These are phyloP conservation scores for Hapalemur alaotrensis DNA, from an alignment of 2,797 vertebrate genomes.

Conservation along the genomic window DNA sequence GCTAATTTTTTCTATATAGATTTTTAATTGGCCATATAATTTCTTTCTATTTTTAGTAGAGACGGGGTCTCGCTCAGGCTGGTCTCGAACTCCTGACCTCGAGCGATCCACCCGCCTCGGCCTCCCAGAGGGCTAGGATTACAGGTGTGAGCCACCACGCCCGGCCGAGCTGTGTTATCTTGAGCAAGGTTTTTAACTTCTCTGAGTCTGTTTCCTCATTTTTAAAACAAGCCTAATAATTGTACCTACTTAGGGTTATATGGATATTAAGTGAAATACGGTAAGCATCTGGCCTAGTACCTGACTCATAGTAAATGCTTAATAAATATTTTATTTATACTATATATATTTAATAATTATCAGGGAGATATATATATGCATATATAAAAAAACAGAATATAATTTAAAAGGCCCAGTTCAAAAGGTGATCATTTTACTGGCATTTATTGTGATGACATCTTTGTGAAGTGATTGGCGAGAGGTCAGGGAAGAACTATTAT, in stretches of 20 bases:
- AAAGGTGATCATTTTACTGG: background rate
- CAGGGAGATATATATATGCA: background rate
- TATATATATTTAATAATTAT: background rate
- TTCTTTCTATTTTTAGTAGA: no score
- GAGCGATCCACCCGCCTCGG: no score
- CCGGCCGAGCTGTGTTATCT: no score
- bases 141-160: no score
- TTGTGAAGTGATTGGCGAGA: background rate
- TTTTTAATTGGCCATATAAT: no score
- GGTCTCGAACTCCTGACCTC: no score
- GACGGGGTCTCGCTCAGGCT: no score
- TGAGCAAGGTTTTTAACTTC: background rate
- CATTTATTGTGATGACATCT: background rate
- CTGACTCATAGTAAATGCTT: background rate
- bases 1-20: no score
- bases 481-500: background rate
- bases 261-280: slow-evolving; percentile 20
- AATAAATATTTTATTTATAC: slow-evolving; percentile 28
- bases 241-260: background rate
- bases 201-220: slow-evolving; percentile 23
- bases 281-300: background rate
- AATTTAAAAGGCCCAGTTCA: slow-evolving; percentile 35
- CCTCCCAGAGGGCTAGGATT: no score
- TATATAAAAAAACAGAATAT: background rate
- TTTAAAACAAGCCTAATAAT: slow-evolving; percentile 2